Evolutionary conservation across 2,888 invertebrate species (phyloP).

Genomic region (Mimumesa dahlbomi): DNA sequence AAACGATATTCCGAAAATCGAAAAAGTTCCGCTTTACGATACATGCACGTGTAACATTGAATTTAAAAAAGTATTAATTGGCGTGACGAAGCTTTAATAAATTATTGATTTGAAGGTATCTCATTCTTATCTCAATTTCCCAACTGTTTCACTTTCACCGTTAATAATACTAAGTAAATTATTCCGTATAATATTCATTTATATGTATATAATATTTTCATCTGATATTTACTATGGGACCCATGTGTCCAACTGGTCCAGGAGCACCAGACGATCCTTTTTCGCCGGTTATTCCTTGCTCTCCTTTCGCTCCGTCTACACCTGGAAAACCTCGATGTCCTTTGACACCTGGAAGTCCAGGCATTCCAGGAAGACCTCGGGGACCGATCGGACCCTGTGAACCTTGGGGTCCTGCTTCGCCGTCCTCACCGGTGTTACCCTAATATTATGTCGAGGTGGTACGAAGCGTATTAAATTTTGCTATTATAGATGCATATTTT

Average conservation of each 20-base stretch:
- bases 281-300: slow-evolving; percentile 88
- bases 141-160: no score
- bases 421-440: slow-evolving; percentile 91
- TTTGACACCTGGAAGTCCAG: slow-evolving; percentile 90
- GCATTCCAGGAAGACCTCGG: slow-evolving; percentile 88
- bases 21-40: no score
- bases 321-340: slow-evolving; percentile 92
- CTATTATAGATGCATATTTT: no score
- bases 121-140: no score
- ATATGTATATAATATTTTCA: no score
- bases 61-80: no score
- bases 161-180: no score
- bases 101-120: no score
- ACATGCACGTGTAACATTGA: no score
- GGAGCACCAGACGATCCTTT: slow-evolving; percentile 87
- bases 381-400: slow-evolving; percentile 87
- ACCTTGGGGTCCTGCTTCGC: slow-evolving; percentile 89
- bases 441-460: slow-evolving; percentile 71
- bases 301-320: slow-evolving; percentile 90
- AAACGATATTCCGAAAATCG: no score
- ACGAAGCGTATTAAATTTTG: neutral
- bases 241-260: slow-evolving; percentile 87
- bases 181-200: no score
- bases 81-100: no score
- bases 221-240: slow-evolving; percentile 83